These are phyloP conservation scores for Xestia rhomboidea DNA, from an alignment of 2,888 invertebrate genomes.

Conservation along the genomic window DNA sequence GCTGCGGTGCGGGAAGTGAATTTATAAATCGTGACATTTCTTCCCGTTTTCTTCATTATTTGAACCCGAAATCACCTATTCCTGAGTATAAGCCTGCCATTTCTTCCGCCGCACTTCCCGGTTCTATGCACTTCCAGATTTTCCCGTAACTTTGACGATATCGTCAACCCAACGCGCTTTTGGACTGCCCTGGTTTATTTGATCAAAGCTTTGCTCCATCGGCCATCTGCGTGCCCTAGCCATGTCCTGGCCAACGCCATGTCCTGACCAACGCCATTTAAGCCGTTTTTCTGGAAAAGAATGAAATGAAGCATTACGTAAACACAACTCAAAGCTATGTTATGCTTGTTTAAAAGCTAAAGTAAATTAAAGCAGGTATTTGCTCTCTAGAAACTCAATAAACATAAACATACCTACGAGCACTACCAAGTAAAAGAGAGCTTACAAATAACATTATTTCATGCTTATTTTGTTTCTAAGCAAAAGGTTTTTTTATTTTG, in stretches of 20 bases:
- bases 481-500: constrained; percentile 1
- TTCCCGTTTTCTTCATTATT: constrained; percentile 4
- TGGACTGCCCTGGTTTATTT: background rate
- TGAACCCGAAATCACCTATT: background rate
- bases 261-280: background rate
- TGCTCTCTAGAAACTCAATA: background rate
- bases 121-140: background rate
- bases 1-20: constrained; percentile 49
- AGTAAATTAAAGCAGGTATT: background rate
- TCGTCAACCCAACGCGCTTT: background rate
- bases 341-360: background rate
- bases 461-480: background rate
- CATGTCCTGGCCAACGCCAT: background rate
- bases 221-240: background rate
- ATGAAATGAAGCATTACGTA: background rate
- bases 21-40: constrained; percentile 36
- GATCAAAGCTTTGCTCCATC: background rate
- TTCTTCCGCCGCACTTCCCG: background rate
- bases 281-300: background rate
- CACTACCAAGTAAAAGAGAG: background rate
- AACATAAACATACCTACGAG: background rate
- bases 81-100: background rate
- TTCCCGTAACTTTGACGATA: background rate
- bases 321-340: background rate
- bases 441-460: constrained; percentile 6